phyloP scores from a whole-genome alignment of 1,140 invertebrate genomes.

The Nymphalis io region DNA sequence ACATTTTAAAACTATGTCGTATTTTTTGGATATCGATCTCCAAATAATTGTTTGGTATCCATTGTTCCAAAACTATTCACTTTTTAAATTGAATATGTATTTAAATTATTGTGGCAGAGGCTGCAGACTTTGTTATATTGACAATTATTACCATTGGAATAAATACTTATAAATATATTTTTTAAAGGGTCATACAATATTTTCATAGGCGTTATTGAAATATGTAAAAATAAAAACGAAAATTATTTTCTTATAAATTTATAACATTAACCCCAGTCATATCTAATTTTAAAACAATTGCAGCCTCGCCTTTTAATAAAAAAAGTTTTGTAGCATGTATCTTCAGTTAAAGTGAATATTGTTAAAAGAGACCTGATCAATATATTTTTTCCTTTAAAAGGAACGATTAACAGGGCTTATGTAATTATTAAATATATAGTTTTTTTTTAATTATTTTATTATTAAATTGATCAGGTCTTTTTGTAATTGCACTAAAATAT shows the following conservation, averaged over 20 bases:
- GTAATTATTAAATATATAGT: conserved; percentile 38
- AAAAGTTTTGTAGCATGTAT: conserved; percentile 20
- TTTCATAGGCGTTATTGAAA: neutral
- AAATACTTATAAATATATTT: neutral
- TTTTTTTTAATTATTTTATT: conserved; percentile 40
- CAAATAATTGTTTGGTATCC: neutral
- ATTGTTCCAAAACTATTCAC: neutral
- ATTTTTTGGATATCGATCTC: neutral
- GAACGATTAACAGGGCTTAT: conserved; percentile 40
- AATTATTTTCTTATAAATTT: conserved; percentile 16
- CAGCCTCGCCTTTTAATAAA: conserved; percentile 17
- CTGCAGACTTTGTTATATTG: neutral
- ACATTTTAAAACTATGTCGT: neutral
- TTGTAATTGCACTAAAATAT: conserved; percentile 27
- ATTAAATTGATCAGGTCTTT: conserved; percentile 55
- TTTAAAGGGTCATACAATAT: neutral
- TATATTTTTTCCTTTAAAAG: conserved; percentile 54
- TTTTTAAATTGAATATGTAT: neutral
- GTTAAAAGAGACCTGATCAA: conserved; percentile 54
- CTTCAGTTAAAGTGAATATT: conserved; percentile 19
- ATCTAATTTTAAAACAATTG: neutral
- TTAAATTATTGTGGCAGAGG: neutral
- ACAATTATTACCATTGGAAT: neutral
- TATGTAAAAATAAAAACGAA: neutral
- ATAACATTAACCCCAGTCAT: neutral